Evolutionary conservation across 2,797 vertebrate species (phyloP).

Genomic region (Sebastes paucispinis): DNA sequence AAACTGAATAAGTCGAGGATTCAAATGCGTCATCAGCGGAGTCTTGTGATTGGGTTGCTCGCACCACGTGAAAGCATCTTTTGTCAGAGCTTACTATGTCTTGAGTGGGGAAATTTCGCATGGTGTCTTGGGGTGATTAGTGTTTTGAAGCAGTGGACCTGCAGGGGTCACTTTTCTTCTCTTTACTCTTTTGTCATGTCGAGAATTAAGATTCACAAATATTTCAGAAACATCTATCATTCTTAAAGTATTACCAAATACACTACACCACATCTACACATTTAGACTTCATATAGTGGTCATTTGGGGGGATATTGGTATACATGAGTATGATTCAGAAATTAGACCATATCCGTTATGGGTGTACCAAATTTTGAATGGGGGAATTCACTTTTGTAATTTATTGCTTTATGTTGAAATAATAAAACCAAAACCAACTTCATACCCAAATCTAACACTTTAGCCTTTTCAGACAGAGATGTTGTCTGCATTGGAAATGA

Average conservation of each 20-base stretch:
- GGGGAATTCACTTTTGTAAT: neutral
- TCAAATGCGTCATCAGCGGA: neutral
- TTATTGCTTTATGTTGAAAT: neutral
- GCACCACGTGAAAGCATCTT: rapidly evolving
- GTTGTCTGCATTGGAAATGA: conserved; percentile 14
- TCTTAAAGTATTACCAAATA: neutral
- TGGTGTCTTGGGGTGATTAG: neutral
- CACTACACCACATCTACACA: neutral
- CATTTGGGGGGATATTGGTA: neutral
- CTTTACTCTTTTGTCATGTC: neutral
- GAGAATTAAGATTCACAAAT: neutral
- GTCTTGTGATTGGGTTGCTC: neutral
- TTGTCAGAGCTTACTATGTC: neutral
- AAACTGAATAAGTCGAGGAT: neutral
- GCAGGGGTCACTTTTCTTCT: neutral
- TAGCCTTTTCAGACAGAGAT: neutral
- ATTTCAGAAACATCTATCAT: neutral
- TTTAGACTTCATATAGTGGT: neutral
- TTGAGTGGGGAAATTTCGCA: neutral
- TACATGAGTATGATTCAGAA: neutral
- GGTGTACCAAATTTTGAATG: neutral
- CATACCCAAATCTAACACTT: neutral
- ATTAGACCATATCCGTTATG: neutral
- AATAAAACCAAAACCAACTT: neutral
- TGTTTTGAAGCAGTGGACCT: neutral